Evolutionary conservation across 2,888 invertebrate species (phyloP).

Genomic region (Sclerodermus sp.): DNA sequence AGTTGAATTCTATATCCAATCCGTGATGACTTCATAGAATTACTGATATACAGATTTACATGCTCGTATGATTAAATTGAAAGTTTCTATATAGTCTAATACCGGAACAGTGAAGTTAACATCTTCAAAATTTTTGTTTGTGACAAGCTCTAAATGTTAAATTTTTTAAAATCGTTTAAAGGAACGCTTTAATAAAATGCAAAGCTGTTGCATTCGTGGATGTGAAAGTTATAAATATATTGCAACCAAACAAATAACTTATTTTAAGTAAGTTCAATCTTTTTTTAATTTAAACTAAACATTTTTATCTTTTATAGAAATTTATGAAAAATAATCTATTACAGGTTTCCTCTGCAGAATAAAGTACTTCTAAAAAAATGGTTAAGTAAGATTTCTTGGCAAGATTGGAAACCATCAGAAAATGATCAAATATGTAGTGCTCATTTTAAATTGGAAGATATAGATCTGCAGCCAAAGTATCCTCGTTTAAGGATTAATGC

Average conservation of each 20-base stretch:
- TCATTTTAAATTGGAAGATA: slow-evolving; percentile 4
- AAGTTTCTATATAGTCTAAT: too few relatives aligned
- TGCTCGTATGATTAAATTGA: too few relatives aligned
- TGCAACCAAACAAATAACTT: slow-evolving; percentile 3
- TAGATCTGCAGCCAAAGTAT: slow-evolving; percentile 1
- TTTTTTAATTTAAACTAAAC: background rate
- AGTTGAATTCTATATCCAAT: too few relatives aligned
- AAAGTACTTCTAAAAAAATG: slow-evolving; percentile 6
- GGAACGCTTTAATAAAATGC: too few relatives aligned
- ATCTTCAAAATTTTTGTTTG: too few relatives aligned
- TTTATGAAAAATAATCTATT: background rate
- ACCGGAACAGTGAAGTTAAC: too few relatives aligned
- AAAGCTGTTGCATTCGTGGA: slow-evolving; percentile 10
- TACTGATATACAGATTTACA: too few relatives aligned
- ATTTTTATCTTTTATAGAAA: background rate
- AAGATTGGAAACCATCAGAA: slow-evolving; percentile 3
- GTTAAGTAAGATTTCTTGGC: background rate
- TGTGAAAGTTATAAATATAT: slow-evolving; percentile 12
- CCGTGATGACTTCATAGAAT: too few relatives aligned
- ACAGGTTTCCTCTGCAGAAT: slow-evolving; percentile 10
- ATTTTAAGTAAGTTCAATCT: slow-evolving; percentile 9
- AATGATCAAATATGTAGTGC: slow-evolving; percentile 9
- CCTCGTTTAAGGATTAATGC: slow-evolving; percentile 1
- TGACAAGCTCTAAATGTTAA: too few relatives aligned
- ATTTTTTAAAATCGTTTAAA: too few relatives aligned